Conservation (phyloP, 2,797 vertebrate genomes). For the Bradypodion pumilum region DNA sequence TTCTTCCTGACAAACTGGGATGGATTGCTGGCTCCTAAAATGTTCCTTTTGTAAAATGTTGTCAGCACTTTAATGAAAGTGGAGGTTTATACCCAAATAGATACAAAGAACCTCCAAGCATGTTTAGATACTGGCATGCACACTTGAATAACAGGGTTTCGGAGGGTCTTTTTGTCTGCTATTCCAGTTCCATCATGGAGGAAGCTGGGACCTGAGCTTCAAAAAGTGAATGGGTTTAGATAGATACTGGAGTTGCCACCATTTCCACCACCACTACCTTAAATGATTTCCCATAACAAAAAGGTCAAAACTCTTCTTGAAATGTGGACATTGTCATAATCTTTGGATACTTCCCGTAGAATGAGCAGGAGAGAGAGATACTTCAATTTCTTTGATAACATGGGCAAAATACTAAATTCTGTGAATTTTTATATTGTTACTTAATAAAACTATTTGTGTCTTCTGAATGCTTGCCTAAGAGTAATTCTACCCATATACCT, state of each 20-base stretch:
- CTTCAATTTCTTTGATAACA: background rate
- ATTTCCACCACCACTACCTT: too few relatives aligned
- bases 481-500: background rate
- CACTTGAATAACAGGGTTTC: background rate
- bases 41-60: constrained; percentile 41
- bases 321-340: background rate
- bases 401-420: background rate
- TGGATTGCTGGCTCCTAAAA: constrained; percentile 33
- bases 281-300: background rate
- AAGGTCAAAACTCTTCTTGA: background rate
- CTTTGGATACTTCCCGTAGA: background rate
- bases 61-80: constrained; percentile 35
- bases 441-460: background rate
- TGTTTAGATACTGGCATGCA: constrained; percentile 19
- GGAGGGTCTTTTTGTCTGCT: background rate
- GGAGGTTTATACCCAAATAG: constrained; percentile 17
- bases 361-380: background rate
- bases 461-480: too few relatives aligned
- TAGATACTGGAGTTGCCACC: background rate
- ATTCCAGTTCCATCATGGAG: constrained; percentile 9
- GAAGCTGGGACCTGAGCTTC: constrained; percentile 33
- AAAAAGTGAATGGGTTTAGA: background rate
- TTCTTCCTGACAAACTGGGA: background rate
- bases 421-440: background rate
- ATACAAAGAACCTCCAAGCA: constrained; percentile 6